Percentiles rank a stretch among this genome's conserved stretches.
Conservation (phyloP, 2,113 vertebrate genomes). For the Isichthys henryi region DNA sequence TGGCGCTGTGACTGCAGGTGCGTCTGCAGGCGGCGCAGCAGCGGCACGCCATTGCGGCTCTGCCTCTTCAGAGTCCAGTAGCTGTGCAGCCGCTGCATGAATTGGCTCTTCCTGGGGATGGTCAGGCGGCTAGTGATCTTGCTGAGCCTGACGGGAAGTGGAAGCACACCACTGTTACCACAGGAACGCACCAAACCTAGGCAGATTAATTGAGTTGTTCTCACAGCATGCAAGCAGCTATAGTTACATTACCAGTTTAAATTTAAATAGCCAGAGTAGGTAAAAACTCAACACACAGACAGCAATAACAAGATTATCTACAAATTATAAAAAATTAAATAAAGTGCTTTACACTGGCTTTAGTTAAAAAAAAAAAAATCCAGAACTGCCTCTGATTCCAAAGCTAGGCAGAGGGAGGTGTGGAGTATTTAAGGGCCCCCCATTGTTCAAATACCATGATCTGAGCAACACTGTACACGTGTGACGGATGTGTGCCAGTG, state of each 20-base stretch:
- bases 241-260: background rate
- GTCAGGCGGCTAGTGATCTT: slow-evolving; percentile 94
- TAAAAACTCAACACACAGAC: background rate
- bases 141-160: slow-evolving; percentile 68
- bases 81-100: slow-evolving; percentile 97
- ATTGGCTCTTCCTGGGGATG: slow-evolving; percentile 96
- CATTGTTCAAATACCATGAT: background rate
- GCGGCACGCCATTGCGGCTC: slow-evolving; percentile 90
- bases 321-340: background rate
- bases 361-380: too few relatives aligned
- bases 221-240: background rate
- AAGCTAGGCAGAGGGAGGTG: background rate
- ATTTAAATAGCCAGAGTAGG: background rate
- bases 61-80: slow-evolving; percentile 98
- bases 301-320: background rate
- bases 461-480: background rate
- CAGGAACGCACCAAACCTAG: background rate
- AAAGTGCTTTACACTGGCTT: background rate
- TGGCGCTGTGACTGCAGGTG: slow-evolving; percentile 94
- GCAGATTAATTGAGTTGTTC: background rate
- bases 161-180: background rate
- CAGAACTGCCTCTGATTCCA: background rate
- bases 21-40: slow-evolving; percentile 90
- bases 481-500: background rate
- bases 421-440: background rate